Conservation (phyloP, 2,888 invertebrate genomes). For the Zeuzera pyrina region DNA sequence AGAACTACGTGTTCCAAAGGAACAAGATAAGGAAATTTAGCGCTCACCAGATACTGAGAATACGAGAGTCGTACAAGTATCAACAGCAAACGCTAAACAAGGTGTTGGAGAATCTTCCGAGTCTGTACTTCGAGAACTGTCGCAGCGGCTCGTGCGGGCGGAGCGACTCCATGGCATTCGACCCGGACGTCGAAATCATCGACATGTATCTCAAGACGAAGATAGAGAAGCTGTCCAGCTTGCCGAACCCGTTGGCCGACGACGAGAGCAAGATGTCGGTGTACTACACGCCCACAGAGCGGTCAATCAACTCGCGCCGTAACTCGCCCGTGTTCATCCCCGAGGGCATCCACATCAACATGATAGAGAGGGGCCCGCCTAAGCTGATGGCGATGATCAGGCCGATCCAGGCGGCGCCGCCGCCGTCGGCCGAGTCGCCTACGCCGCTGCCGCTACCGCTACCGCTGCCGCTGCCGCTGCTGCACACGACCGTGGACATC, state of each 20-base stretch:
- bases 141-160: conserved; percentile 85
- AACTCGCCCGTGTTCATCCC: conserved; percentile 56
- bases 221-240: conserved; percentile 73
- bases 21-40: conserved; percentile 96
- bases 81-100: conserved; percentile 96
- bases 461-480: conserved; percentile 24
- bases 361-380: conserved; percentile 66
- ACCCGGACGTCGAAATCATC: conserved; percentile 76
- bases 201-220: conserved; percentile 80
- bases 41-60: conserved; percentile 89
- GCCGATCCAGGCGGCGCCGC: conserved; percentile 35
- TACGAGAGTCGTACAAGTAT: conserved; percentile 95
- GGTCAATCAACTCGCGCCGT: conserved; percentile 68
- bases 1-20: conserved; percentile 95
- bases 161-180: conserved; percentile 82
- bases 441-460: conserved; percentile 26
- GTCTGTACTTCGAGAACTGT: conserved; percentile 93
- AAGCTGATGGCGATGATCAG: conserved; percentile 47
- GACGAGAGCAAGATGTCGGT: conserved; percentile 81
- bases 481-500: conserved; percentile 9
- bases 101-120: conserved; percentile 92
- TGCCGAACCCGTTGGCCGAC: conserved; percentile 68
- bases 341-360: conserved; percentile 78
- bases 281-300: conserved; percentile 87
- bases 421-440: conserved; percentile 22